Conservation (phyloP, 2,113 vertebrate species). For the Melanotaenia duboulayi region DNA sequence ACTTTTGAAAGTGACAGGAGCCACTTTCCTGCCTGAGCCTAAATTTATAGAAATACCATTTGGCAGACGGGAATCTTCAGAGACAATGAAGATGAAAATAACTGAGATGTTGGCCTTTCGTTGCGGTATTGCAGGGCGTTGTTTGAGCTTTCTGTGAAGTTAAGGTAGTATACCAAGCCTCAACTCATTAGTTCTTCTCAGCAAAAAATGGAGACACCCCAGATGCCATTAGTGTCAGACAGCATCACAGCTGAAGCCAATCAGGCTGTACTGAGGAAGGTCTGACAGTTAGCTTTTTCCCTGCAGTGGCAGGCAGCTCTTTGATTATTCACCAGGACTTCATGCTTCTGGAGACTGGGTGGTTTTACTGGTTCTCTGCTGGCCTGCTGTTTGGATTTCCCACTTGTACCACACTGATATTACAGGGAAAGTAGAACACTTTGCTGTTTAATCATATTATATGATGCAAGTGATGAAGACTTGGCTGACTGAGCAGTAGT, state of each 20-base stretch:
- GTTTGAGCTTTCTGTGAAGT: not conserved
- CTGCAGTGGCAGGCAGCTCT: slow-evolving; percentile 21
- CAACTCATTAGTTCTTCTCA: slow-evolving; percentile 14
- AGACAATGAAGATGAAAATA: slow-evolving; percentile 9
- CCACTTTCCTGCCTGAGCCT: slow-evolving; percentile 17
- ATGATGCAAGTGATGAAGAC: not conserved
- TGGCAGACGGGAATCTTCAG: not conserved
- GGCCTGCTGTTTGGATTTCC: not conserved
- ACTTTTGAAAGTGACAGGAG: slow-evolving; percentile 16
- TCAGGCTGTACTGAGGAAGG: slow-evolving; percentile 32
- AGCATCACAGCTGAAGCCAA: slow-evolving; percentile 27
- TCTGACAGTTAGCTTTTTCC: slow-evolving; percentile 34
- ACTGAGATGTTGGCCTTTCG: slow-evolving; percentile 7
- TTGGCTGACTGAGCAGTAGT: not conserved
- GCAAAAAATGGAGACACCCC: slow-evolving; percentile 9
- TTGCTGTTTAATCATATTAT: not conserved
- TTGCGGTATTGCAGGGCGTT: not conserved
- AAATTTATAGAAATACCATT: slow-evolving; percentile 13
- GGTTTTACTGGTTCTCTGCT: not conserved
- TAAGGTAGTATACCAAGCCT: not conserved
- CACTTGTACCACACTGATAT: not conserved
- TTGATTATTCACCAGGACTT: slow-evolving; percentile 33
- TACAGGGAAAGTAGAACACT: not conserved
- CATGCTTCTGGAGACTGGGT: slow-evolving; percentile 17
- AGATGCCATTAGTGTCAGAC: slow-evolving; percentile 51